Evolutionary conservation across 92 coral and sea anemone genomes (phyloP).

Genomic region (Epizoanthus rinbou): DNA sequence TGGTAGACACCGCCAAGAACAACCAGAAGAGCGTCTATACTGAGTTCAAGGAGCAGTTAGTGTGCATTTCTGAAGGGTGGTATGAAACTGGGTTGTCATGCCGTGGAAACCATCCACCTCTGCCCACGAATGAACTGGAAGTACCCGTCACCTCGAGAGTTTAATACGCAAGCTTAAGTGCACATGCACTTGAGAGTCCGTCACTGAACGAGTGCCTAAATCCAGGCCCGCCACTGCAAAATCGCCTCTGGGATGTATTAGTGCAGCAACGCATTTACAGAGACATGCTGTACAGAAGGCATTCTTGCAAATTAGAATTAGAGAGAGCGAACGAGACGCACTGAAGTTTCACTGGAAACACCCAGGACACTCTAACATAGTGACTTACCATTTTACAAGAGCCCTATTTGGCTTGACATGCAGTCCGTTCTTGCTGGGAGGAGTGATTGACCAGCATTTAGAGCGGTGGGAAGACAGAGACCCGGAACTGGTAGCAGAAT

Average conservation of each 20-base stretch:
- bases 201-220: slow-evolving; percentile 30
- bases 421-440: slow-evolving; percentile 44
- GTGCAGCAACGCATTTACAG: slow-evolving; percentile 38
- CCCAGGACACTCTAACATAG: slow-evolving; percentile 18
- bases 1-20: slow-evolving; percentile 30
- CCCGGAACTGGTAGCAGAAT: slow-evolving; percentile 21
- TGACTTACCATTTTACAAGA: slow-evolving; percentile 28
- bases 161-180: slow-evolving; percentile 14
- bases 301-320: slow-evolving; percentile 32
- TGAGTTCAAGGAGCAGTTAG: slow-evolving; percentile 52
- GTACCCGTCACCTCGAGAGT: not conserved
- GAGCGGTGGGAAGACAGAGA: not conserved
- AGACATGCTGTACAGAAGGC: slow-evolving; percentile 48
- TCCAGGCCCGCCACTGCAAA: slow-evolving; percentile 36
- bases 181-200: not conserved
- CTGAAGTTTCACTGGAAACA: slow-evolving; percentile 40
- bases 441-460: slow-evolving; percentile 41
- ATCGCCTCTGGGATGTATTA: slow-evolving; percentile 36
- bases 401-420: no score
- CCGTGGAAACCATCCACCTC: slow-evolving; percentile 32
- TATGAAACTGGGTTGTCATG: slow-evolving; percentile 27
- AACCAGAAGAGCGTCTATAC: slow-evolving; percentile 40
- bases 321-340: slow-evolving; percentile 39
- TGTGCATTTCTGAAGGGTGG: slow-evolving; percentile 30
- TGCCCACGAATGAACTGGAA: slow-evolving; percentile 43